A percentile compares a stretch with the other conserved stretches of the same genome.
Evolutionary conservation across 2,888 invertebrate genomes (phyloP).

Genomic region (Phalera bucephala): DNA sequence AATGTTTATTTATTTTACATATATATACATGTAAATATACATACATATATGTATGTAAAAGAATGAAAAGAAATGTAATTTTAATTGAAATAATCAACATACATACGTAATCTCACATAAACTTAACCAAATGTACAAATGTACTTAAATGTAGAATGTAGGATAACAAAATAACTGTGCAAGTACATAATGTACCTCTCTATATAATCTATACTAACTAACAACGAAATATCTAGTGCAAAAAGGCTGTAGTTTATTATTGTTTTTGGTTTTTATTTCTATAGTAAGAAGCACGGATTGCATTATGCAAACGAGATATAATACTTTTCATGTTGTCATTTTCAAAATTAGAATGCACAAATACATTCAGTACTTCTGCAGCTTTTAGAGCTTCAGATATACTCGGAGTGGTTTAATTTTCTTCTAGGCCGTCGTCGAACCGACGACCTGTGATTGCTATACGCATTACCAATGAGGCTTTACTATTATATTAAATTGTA

Average conservation of each 20-base stretch:
- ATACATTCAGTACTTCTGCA: constrained; percentile 21
- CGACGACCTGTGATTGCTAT: too few species aligned
- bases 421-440: constrained; percentile 19
- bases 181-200: neutral
- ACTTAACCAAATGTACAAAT: too few species aligned
- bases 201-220: too few species aligned
- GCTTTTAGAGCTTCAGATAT: constrained; percentile 23
- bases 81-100: neutral
- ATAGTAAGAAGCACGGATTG: constrained; percentile 24
- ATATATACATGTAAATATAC: too few species aligned
- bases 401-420: constrained; percentile 17
- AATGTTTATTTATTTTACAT: too few species aligned
- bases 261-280: constrained; percentile 19
- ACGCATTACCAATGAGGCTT: too few species aligned
- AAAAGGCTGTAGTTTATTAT: constrained; percentile 12
- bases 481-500: too few species aligned
- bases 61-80: neutral
- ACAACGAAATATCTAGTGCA: too few species aligned
- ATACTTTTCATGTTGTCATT: constrained; percentile 26
- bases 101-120: neutral
- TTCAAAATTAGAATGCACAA: constrained; percentile 27
- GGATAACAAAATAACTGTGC: too few species aligned
- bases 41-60: too few species aligned
- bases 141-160: too few species aligned
- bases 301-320: constrained; percentile 25